A percentile compares a stretch with the other conserved stretches of the same genome.
These are phyloP conservation scores for Tenualosa thibaudeaui DNA, from an alignment of 2,797 vertebrate genomes.

Conservation along the genomic window DNA sequence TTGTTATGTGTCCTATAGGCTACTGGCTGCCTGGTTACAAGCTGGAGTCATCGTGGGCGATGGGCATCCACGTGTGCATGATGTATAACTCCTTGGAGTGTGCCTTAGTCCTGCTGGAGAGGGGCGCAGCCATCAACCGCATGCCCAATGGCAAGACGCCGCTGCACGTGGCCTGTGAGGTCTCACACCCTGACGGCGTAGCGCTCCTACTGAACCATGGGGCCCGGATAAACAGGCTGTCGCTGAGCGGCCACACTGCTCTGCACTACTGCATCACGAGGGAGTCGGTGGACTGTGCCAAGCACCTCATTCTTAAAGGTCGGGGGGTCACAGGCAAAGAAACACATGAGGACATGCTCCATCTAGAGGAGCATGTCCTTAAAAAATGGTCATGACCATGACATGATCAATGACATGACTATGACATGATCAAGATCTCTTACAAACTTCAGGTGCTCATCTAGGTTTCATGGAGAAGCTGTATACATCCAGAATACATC, in stretches of 20 bases:
- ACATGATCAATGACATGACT: too few species aligned
- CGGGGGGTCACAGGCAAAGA: conserved; percentile 26
- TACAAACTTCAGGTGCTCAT: too few species aligned
- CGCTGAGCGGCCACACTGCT: conserved; percentile 86
- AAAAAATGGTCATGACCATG: neutral
- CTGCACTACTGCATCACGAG: conserved; percentile 86
- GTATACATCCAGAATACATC: too few species aligned
- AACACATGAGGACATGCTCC: neutral
- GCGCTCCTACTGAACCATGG: conserved; percentile 81
- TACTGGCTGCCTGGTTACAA: conserved; percentile 95
- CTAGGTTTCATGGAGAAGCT: too few species aligned
- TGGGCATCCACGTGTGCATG: conserved; percentile 88
- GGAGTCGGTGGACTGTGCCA: conserved; percentile 84
- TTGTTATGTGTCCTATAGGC: conserved; percentile 67
- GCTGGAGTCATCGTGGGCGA: conserved; percentile 92
- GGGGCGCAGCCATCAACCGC: conserved; percentile 86
- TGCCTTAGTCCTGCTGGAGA: conserved; percentile 80
- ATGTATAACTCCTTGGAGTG: conserved; percentile 87
- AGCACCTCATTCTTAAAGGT: conserved; percentile 88
- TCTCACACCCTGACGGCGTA: conserved; percentile 80
- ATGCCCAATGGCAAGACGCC: conserved; percentile 94
- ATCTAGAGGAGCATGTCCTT: neutral
- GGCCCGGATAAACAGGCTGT: conserved; percentile 83
- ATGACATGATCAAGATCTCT: too few species aligned
- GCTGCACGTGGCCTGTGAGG: conserved; percentile 88